Evolutionary conservation across 2,888 invertebrate species (phyloP).

Genomic region (Heliconius ethilla): DNA sequence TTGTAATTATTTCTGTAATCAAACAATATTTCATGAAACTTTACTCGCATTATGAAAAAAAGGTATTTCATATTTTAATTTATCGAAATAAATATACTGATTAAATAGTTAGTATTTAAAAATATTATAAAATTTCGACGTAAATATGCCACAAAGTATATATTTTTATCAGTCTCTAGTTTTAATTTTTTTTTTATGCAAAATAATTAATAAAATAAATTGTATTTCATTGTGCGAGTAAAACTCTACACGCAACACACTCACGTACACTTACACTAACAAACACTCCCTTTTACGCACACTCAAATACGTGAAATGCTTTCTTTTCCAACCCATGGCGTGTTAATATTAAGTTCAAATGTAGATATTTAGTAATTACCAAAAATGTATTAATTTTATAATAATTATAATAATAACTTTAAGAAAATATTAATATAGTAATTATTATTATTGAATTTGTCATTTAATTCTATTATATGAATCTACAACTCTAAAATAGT

Average conservation of each 20-base stretch:
- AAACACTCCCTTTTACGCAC: neutral
- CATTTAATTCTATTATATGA: neutral
- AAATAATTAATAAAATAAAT: neutral
- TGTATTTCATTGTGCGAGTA: neutral
- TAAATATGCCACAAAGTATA: neutral
- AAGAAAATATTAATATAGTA: neutral
- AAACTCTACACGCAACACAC: neutral
- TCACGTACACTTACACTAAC: neutral
- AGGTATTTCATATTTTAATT: neutral
- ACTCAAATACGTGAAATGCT: neutral
- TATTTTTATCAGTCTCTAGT: neutral
- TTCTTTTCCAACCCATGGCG: neutral
- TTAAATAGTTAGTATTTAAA: neutral
- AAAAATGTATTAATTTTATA: conserved; percentile 3
- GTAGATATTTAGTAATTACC: neutral
- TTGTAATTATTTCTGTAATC: neutral
- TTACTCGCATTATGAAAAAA: neutral
- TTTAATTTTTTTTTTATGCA: neutral
- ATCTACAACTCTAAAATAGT: neutral
- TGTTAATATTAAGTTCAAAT: conserved; percentile 6
- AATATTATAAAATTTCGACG: neutral
- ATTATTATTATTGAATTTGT: neutral
- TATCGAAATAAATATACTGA: neutral
- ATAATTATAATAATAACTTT: neutral
- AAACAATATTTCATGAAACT: neutral